Percentiles rank a stretch among this genome's conserved stretches.
These are phyloP conservation scores for Gallinago media DNA, from an alignment of 2,113 vertebrate species.

Conservation along the genomic window DNA sequence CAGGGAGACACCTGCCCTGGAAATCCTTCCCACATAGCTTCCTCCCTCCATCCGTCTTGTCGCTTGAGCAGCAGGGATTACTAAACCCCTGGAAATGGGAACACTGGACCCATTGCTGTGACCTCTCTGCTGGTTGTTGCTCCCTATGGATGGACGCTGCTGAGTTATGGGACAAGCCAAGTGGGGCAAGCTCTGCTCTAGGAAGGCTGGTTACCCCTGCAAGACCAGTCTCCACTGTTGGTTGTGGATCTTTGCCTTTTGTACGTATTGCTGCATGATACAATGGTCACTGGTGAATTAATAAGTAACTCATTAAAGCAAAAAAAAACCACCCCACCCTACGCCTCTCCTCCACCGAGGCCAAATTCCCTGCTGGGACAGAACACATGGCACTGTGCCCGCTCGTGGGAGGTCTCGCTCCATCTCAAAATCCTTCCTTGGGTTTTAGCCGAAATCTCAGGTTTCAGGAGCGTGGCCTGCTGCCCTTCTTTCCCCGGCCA, in stretches of 20 bases:
- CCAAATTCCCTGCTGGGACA: background rate
- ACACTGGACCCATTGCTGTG: background rate
- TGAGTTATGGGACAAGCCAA: background rate
- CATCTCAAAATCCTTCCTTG: background rate
- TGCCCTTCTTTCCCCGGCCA: background rate
- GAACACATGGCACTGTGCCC: fast-evolving
- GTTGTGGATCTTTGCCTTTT: background rate
- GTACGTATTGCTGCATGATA: background rate
- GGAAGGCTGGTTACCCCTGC: background rate
- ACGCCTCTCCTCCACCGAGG: background rate
- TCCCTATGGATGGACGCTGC: fast-evolving
- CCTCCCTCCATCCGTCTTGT: background rate
- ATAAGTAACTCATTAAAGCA: background rate
- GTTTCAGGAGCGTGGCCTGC: background rate
- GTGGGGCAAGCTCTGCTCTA: background rate
- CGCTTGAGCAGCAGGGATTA: background rate
- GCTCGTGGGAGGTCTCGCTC: background rate
- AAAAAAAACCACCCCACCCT: background rate
- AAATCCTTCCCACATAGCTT: background rate
- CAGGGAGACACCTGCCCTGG: background rate
- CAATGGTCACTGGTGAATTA: background rate
- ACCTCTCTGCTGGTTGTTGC: background rate
- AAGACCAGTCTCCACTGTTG: background rate
- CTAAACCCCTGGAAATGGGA: background rate
- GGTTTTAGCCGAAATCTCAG: background rate